Conservation (phyloP, 2,797 vertebrate genomes). For the Mionectes olivaceus region DNA sequence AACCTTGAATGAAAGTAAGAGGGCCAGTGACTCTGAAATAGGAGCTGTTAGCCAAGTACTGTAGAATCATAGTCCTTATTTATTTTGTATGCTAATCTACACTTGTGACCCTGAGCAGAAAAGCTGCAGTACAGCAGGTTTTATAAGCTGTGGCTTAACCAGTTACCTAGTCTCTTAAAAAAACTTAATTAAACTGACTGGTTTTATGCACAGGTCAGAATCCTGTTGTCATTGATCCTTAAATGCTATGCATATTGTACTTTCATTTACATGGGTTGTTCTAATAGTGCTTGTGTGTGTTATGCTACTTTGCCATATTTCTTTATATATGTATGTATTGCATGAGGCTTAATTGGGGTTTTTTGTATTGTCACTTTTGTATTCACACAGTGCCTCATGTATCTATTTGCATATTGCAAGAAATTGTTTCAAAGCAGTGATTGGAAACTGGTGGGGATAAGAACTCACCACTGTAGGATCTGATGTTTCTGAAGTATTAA, state of each 20-base stretch:
- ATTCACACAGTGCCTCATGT: conserved; percentile 69
- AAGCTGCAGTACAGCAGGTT: conserved; percentile 32
- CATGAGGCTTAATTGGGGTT: conserved; percentile 43
- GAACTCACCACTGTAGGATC: not conserved
- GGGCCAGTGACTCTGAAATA: conserved; percentile 47
- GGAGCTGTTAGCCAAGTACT: conserved; percentile 35
- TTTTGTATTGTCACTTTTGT: conserved; percentile 66
- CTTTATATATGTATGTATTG: conserved; percentile 44
- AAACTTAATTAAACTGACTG: conserved; percentile 15
- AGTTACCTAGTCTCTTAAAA: conserved; percentile 14
- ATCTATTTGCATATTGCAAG: conserved; percentile 64
- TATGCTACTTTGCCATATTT: conserved; percentile 29
- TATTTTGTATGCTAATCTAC: conserved; percentile 57
- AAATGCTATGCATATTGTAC: conserved; percentile 62
- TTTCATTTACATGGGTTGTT: conserved; percentile 38
- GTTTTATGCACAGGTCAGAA: conserved; percentile 12
- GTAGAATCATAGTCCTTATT: conserved; percentile 57
- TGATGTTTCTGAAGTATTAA: conserved; percentile 64
- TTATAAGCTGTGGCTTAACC: conserved; percentile 31
- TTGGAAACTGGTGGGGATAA: not conserved
- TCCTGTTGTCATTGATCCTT: conserved; percentile 36
- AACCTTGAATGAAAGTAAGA: conserved; percentile 55
- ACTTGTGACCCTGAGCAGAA: conserved; percentile 50
- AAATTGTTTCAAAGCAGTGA: conserved; percentile 38
- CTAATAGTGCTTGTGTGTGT: conserved; percentile 48